phyloP scores from a whole-genome alignment of 2,888 invertebrate species.

The Oasisia sp. region DNA sequence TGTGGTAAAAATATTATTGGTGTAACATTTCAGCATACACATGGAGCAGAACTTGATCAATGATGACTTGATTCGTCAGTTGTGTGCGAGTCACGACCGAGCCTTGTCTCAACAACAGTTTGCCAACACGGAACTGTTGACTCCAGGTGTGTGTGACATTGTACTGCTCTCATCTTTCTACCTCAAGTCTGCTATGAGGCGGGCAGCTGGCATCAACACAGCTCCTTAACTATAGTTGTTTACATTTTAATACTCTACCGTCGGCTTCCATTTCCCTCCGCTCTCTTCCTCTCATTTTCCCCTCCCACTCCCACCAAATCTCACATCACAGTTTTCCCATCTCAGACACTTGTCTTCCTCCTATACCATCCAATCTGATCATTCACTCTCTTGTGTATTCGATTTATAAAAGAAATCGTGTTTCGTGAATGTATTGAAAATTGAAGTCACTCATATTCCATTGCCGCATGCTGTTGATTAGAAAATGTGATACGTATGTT shows the following conservation, averaged over 20 bases:
- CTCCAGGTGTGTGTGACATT: not conserved
- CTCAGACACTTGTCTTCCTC: no score
- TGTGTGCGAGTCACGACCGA: constrained; percentile 78
- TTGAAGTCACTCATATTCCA: not conserved
- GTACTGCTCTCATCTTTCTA: not conserved
- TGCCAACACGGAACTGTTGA: not conserved
- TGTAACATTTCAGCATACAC: constrained; percentile 57
- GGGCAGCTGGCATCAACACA: no score
- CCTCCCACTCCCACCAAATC: no score
- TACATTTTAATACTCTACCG: no score
- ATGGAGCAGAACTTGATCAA: constrained; percentile 70
- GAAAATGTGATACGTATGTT: not conserved
- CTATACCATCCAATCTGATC: no score
- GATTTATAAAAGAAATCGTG: not conserved
- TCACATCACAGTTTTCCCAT: no score
- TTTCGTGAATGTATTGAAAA: not conserved
- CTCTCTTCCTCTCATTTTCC: no score
- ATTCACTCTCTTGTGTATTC: not conserved
- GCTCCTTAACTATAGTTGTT: no score
- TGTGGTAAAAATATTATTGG: not conserved
- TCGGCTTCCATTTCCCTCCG: no score
- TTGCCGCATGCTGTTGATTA: not conserved
- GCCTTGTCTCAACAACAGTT: constrained; percentile 20
- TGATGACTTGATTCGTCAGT: constrained; percentile 78
- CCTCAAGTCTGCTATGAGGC: no score